Percentiles rank a stretch among this genome's conserved stretches.
Evolutionary conservation across 2,113 vertebrate genomes (phyloP).

Genomic region (Mobula hypostoma): DNA sequence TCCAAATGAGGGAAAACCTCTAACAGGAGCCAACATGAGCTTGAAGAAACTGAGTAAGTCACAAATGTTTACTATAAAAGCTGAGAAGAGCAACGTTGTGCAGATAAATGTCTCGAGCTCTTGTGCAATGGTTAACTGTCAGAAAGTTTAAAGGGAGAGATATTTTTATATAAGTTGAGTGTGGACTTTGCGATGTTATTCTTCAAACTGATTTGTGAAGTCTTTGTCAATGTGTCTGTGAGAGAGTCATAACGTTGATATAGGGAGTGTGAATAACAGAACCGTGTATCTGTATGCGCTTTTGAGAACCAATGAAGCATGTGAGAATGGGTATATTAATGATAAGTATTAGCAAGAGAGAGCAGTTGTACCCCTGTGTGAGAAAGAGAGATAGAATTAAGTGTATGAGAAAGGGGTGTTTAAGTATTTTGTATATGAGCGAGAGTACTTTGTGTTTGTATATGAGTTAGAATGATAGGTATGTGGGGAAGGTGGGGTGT

Average conservation of each 20-base stretch:
- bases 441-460: background rate
- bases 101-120: background rate
- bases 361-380: background rate
- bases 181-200: background rate
- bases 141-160: background rate
- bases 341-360: background rate
- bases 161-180: background rate
- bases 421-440: too few relatives aligned
- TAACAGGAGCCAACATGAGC: slow-evolving; percentile 26
- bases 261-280: background rate
- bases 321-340: background rate
- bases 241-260: background rate
- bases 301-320: too few relatives aligned
- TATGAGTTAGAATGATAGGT: background rate
- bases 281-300: background rate
- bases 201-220: background rate
- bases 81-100: background rate
- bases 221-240: background rate
- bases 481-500: too few relatives aligned
- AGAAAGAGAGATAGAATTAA: background rate
- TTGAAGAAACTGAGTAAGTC: slow-evolving; percentile 31
- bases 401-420: background rate
- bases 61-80: background rate
- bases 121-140: background rate
- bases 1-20: slow-evolving; percentile 8